Base-by-base conservation (phyloP, 1,140 invertebrate species). In the Lasaia peninsularis region DNA sequence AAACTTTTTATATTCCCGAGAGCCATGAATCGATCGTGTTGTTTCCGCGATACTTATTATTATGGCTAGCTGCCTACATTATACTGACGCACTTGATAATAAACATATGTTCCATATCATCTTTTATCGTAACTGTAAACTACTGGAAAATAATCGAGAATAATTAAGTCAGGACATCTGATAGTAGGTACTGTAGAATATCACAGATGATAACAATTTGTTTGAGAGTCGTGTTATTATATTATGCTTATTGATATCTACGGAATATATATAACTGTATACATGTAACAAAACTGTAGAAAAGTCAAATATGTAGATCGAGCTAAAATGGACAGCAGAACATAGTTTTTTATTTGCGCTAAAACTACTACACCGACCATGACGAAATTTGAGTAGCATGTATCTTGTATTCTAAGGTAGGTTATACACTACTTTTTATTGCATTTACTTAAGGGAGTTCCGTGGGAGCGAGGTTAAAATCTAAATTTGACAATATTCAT, bases 51-150 rank as follows among this genome's bases (percentile, higher is more conserved):
- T 48, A 40, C 35, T 40, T 52, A 52, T 59, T 40, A 48, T 60
- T 54, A 33, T 44, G 56, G 49, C 52, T 52, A 60, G 31, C 35
- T 24, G 8, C 44, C 51, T 56, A 55, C 40, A 57, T 50, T 62
- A 57, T 31, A 54, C 44, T 52, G 50, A 57, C 60, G 60, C 56
- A 35, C 40, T 24, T 49, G 58, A 60, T 60, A 49, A 57, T 62
- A 57, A 62, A 62, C 50, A 40, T 52, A 50, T 53, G 32, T 37
- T 53, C 20, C 35, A 49, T 57, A 62, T 62, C 60, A 55, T 62
- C 51, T 61, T 57, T 62, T 62, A 62, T 62, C 60, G 53, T 61
- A 61, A 52, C 52, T 40, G 37, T 40, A 40, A 40, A 40, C 37
- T 35, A 35, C 34, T 40, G 16, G 37, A 16, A 40, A 40, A 40